Evolutionary conservation across 2,113 vertebrate species (phyloP), one percentile per base, ranked within the genome.

Genomic region (Sinocyclocheilus maitianheensis): DNA sequence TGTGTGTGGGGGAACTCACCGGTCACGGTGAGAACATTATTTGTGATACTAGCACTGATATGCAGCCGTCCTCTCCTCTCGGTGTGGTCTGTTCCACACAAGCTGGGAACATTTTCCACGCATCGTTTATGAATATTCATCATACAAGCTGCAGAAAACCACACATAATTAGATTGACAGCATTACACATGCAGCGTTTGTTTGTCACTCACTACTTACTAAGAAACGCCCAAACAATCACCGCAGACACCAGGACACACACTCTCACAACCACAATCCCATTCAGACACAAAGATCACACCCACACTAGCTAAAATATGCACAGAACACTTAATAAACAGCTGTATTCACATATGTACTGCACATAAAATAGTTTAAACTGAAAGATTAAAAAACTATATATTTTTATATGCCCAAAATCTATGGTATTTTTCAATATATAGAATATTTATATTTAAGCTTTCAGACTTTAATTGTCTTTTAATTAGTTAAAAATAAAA

Each of bases 41-140:
- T 93, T 30, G 92, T 93, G 72, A 98, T 98, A 86, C 96, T 93
- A 0, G 97, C 97, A 18, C 95, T 91, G 96, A 99, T 97, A 58
- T 97, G 95, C 89, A 99, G 97, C 78, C 98, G 96, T 48, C 98
- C 98, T 1, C 98, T 93, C 83, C 97, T 96, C 92, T 99, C 98
- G 0, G 98, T 99, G 95, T 99, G 98, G 94, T 99, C 98, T 0
- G 97, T 99, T 83, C 98, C 98, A 1, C 98, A 99, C 84, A 99
- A 95, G 71, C 97, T 99, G 24, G 98, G 98, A 20, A 99, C 98
- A 0, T 98, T 99, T 94, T 96, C 96, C 90, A 99, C 98, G 2
- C 98, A 99, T 87, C 97, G 96, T 85, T 99, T 99, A 93, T 99
- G 98, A 85, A 99, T 98, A 53, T 99, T 99, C 97, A 99, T 99